A percentile compares a stretch with the other conserved stretches of the same genome.
phyloP scores from a whole-genome alignment of 2,888 invertebrate species.

The Parelbella ahira region DNA sequence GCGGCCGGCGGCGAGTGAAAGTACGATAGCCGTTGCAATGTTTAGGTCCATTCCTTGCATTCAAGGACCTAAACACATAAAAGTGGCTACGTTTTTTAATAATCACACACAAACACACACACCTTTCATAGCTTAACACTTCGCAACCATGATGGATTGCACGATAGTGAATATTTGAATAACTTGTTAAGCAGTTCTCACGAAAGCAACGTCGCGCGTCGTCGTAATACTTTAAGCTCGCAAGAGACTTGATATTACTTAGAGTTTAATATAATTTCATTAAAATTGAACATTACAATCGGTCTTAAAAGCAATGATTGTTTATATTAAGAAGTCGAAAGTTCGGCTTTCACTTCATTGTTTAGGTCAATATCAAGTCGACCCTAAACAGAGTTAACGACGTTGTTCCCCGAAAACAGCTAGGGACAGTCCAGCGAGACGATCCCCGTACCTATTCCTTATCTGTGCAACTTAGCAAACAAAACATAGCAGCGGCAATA shows the following conservation, averaged over 20 bases:
- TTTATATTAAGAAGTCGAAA: no score
- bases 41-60: slow-evolving; percentile 13
- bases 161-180: slow-evolving; percentile 9
- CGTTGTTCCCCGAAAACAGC: slow-evolving; percentile 1
- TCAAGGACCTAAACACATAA: slow-evolving; percentile 6
- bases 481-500: slow-evolving; percentile 77
- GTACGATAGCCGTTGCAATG: slow-evolving; percentile 15
- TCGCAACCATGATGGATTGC: slow-evolving; percentile 2
- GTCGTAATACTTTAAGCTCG: slow-evolving; percentile 5
- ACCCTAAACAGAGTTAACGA: slow-evolving; percentile 6
- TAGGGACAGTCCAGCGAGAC: slow-evolving; percentile 50
- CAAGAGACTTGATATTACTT: no score
- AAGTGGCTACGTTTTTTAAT: no score
- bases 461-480: slow-evolving; percentile 76
- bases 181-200: slow-evolving; percentile 11
- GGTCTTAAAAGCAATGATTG: no score
- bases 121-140: no score
- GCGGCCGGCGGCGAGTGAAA: slow-evolving; percentile 17
- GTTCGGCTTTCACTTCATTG: background rate
- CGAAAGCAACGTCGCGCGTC: slow-evolving; percentile 6
- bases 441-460: slow-evolving; percentile 62
- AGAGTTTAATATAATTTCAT: no score
- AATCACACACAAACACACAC: no score
- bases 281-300: no score
- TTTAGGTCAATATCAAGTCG: background rate